A percentile compares a stretch with the other conserved stretches of the same genome.
Conservation (phyloP, 2,113 vertebrate species). For the Paradoxurus hermaphroditus region DNA sequence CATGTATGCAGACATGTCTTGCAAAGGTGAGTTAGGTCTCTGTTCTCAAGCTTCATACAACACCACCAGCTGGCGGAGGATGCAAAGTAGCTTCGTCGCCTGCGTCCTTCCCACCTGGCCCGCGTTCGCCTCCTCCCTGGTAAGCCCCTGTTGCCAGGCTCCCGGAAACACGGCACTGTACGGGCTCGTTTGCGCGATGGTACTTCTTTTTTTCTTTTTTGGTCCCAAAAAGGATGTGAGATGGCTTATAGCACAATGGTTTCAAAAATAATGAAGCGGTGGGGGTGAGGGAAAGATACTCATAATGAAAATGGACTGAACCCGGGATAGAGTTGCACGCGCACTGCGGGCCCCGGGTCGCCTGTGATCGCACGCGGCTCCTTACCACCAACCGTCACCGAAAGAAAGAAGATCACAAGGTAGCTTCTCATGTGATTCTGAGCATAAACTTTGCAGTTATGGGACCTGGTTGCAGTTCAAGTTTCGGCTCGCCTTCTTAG, state of each 20-base stretch:
- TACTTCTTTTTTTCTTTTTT: background rate
- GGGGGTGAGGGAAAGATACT: background rate
- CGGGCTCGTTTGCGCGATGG: no score
- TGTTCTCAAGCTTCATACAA: background rate
- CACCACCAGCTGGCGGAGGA: background rate
- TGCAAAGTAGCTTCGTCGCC: rapidly evolving
- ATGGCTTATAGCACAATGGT: background rate
- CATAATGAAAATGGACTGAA: rapidly evolving
- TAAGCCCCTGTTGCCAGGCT: rapidly evolving
- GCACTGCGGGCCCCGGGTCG: rapidly evolving
- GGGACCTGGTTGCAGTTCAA: background rate
- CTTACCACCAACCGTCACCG: background rate
- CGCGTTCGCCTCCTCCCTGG: rapidly evolving
- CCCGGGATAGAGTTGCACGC: rapidly evolving
- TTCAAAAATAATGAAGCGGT: background rate
- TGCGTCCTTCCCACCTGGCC: background rate
- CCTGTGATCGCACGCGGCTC: rapidly evolving
- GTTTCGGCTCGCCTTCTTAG: background rate
- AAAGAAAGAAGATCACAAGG: background rate
- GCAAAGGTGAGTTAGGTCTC: background rate
- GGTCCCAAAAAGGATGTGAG: background rate
- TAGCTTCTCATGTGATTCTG: background rate
- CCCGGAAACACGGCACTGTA: rapidly evolving
- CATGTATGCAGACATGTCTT: background rate
- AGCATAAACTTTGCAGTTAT: rapidly evolving